Evolutionary conservation across 2,113 vertebrate species (phyloP), one percentile per base, ranked within the genome.

Genomic region (Pygoscelis antarcticus): DNA sequence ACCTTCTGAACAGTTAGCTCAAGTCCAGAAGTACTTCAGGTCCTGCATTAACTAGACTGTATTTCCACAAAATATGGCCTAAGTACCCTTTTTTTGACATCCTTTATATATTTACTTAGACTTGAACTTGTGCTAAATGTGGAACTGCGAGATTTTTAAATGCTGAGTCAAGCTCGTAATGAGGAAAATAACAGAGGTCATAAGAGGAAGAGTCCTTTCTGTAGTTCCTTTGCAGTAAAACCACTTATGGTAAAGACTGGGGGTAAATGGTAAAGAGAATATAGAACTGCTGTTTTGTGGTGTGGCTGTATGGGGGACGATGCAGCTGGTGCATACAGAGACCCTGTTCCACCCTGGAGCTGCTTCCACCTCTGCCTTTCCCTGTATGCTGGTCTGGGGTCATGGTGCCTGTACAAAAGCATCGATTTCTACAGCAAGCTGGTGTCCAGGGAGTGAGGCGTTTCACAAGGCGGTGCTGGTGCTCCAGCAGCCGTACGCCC

Each of bases 391-490:
- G 34, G 5, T 78, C 46, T 90, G 61, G 36, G 40, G 12, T 68
- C 26, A 29, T 9, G 25, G 11, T 77, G 55, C 32, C 44, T 52
- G 16, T 36, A 38, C 27, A 55, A 81, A 83, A 78, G 6, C 46
- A 57, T 11, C 3, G 1, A 18, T 83, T 90, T 83, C 46, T 58
- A 38, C 54, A 87, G 64, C 60, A 68, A 89, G 64, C 38, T 87
- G 72, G 4, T 91, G 29, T 78, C 40, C 4, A 6, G 13, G 0
- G 0, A 70, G 36, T 2, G 15, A 84, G 61, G n/a, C 1, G 0
- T 91, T 93, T 88, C 52, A 79, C 32, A 68, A 69, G 69, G n/a
- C 1, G 0, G 26, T 75, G 52, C 30, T 62, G 51, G 47, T 69
- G 36, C 42, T 92, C 52, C 52, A 64, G 87, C 32, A 27, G 32